Percentiles rank a stretch among this genome's conserved stretches.
phyloP scores from a whole-genome alignment of 2,888 invertebrate species.

The Meliscaeva auricollis region DNA sequence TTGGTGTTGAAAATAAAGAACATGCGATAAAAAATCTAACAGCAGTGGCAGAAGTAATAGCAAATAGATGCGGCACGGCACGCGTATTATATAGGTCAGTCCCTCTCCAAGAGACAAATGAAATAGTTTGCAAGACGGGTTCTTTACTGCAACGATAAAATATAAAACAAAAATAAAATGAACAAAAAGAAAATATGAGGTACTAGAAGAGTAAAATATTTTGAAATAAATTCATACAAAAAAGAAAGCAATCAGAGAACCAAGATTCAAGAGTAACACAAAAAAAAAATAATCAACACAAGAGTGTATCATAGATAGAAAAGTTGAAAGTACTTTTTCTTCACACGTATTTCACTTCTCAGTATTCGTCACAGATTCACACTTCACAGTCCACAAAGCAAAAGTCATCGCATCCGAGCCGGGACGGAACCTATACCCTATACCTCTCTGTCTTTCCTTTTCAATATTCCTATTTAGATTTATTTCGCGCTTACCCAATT shows the following conservation, averaged over 20 bases:
- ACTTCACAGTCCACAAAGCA: slow-evolving; percentile 15
- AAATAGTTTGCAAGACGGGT: slow-evolving; percentile 22
- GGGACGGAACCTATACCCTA: slow-evolving; percentile 7
- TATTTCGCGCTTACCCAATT: slow-evolving; percentile 33
- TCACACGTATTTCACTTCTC: slow-evolving; percentile 51
- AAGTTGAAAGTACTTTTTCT: slow-evolving; percentile 64
- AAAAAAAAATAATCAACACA: slow-evolving; percentile 50
- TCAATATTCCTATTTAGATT: slow-evolving; percentile 18
- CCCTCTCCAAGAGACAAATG: slow-evolving; percentile 62
- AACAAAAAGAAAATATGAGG: not conserved
- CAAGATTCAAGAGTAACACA: not conserved
- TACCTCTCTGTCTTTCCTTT: slow-evolving; percentile 48
- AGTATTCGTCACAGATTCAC: slow-evolving; percentile 32
- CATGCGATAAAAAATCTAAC: slow-evolving; percentile 51
- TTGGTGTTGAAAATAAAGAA: slow-evolving; percentile 51
- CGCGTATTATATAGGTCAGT: slow-evolving; percentile 73
- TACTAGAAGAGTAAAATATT: not conserved
- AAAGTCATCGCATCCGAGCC: not conserved
- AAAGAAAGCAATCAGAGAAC: slow-evolving; percentile 48
- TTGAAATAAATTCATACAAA: not conserved
- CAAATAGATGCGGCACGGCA: slow-evolving; percentile 61
- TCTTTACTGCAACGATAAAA: slow-evolving; percentile 20
- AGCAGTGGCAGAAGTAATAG: slow-evolving; percentile 31
- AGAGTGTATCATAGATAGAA: slow-evolving; percentile 23
- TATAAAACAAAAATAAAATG: not conserved